Percentiles rank a stretch among this genome's conserved stretches.
phyloP scores from a whole-genome alignment of 2,888 invertebrate genomes.

The Leptarthrus brevirostris region DNA sequence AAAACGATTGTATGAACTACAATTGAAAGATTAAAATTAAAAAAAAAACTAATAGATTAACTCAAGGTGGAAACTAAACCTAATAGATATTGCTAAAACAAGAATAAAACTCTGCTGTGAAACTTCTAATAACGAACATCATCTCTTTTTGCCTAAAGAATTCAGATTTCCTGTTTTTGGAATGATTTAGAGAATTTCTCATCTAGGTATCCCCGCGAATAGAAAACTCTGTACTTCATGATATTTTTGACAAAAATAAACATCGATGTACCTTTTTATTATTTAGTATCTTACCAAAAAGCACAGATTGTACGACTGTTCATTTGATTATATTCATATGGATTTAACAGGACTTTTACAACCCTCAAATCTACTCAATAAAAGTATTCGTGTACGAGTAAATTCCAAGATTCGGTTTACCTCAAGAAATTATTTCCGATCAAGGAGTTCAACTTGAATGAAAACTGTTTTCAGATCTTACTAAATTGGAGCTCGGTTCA shows the following conservation, averaged over 20 bases:
- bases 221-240: conserved; percentile 54
- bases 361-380: no score
- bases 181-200: conserved; percentile 30
- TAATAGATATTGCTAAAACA: not conserved
- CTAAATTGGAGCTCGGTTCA: no score
- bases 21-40: conserved; percentile 5
- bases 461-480: no score
- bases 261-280: conserved; percentile 57
- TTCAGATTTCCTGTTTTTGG: conserved; percentile 41
- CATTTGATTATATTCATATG: no score
- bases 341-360: no score
- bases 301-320: no score
- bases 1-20: not conserved
- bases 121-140: not conserved
- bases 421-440: no score
- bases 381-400: no score
- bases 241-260: conserved; percentile 58
- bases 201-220: conserved; percentile 55
- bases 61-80: no score
- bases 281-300: no score
- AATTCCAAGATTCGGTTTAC: no score
- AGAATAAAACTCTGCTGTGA: conserved; percentile 13
- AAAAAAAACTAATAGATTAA: not conserved
- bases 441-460: no score
- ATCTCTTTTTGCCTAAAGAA: conserved; percentile 55